A percentile compares a stretch with the other conserved stretches of the same genome.
Evolutionary conservation across 2,797 vertebrate species (phyloP).

Genomic region (Garrulus glandarius): DNA sequence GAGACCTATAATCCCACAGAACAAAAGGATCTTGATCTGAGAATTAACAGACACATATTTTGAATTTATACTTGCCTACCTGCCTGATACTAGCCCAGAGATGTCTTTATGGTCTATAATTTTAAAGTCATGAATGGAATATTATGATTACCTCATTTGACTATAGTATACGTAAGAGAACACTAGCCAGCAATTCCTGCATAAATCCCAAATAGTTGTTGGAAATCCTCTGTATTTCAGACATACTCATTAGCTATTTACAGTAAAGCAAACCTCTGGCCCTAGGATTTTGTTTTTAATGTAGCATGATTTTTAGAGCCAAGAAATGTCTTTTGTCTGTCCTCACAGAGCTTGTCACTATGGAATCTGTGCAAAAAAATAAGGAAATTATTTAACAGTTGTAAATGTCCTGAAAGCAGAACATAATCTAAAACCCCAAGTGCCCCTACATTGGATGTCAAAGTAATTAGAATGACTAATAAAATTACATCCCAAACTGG

Average conservation of each 20-base stretch:
- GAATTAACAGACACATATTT: not conserved
- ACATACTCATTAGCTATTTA: not conserved
- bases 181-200: not conserved
- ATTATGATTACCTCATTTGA: not conserved
- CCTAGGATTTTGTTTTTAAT: not conserved
- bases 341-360: not conserved
- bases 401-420: not conserved
- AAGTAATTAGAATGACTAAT: not conserved
- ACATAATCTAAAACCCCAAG: not conserved
- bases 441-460: not conserved
- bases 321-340: not conserved
- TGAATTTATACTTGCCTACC: not conserved
- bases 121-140: not conserved
- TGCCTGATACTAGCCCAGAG: not conserved
- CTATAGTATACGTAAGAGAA: not conserved
- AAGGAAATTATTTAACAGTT: not conserved
- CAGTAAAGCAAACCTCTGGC: not conserved
- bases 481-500: not conserved
- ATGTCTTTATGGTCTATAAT: not conserved
- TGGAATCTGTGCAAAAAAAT: not conserved
- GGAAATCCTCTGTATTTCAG: not conserved
- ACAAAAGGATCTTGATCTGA: accelerated
- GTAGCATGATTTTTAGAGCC: not conserved
- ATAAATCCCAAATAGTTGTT: not conserved
- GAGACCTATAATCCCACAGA: not conserved